These are phyloP conservation scores for Drosophila mercatorum DNA, from an alignment of 2,888 invertebrate species.

Conservation along the genomic window DNA sequence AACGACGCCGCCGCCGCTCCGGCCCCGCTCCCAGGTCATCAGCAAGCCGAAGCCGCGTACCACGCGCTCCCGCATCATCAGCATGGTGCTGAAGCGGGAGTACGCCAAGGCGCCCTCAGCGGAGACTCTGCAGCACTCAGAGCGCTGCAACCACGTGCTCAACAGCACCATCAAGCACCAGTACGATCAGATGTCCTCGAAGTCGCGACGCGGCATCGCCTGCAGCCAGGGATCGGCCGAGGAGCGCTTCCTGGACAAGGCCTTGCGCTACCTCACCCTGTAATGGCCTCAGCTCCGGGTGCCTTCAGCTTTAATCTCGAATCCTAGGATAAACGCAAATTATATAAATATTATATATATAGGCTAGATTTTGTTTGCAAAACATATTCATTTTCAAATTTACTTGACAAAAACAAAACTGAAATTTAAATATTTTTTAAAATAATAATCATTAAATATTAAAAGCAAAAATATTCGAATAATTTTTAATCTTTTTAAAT, in stretches of 20 bases:
- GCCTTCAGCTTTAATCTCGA: neutral
- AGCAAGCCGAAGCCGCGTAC: slow-evolving; percentile 55
- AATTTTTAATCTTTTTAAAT: too few relatives aligned
- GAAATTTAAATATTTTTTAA: too few relatives aligned
- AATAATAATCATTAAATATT: too few relatives aligned
- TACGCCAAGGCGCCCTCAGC: slow-evolving; percentile 39
- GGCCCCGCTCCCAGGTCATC: slow-evolving; percentile 50
- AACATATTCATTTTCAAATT: slow-evolving; percentile 36
- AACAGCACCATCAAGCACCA: slow-evolving; percentile 42
- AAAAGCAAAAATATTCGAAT: too few relatives aligned
- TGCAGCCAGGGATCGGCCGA: slow-evolving; percentile 48
- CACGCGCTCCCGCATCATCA: slow-evolving; percentile 73
- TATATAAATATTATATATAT: neutral
- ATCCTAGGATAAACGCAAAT: neutral
- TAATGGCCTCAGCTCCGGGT: slow-evolving; percentile 35
- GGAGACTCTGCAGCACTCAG: slow-evolving; percentile 19
- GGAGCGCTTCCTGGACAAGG: slow-evolving; percentile 74
- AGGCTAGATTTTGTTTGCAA: slow-evolving; percentile 46
- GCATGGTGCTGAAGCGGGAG: slow-evolving; percentile 72
- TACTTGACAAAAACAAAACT: neutral
- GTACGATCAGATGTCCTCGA: slow-evolving; percentile 31
- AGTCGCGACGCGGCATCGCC: slow-evolving; percentile 45
- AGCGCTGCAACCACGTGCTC: slow-evolving; percentile 51
- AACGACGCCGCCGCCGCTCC: slow-evolving; percentile 35
- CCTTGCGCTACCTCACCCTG: slow-evolving; percentile 78